phyloP scores from a whole-genome alignment of 2,888 invertebrate species.

The Scelioninae gen. 2 region DNA sequence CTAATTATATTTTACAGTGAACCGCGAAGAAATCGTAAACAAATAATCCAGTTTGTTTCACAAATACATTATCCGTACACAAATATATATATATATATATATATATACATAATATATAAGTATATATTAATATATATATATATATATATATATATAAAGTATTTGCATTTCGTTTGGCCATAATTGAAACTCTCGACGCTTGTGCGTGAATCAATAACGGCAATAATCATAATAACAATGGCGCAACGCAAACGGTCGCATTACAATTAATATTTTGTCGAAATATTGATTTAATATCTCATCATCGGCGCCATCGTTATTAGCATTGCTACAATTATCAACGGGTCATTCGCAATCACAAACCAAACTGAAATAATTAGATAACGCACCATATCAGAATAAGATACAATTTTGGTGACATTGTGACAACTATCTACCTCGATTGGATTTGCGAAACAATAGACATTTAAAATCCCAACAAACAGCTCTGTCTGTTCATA shows the following conservation, averaged over 20 bases:
- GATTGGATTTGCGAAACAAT: constrained; percentile 43
- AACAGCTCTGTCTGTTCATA: constrained; percentile 18
- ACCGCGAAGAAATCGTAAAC: constrained; percentile 15
- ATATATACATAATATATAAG: constrained; percentile 4
- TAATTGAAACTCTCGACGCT: constrained; percentile 1
- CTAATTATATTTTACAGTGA: constrained; percentile 54
- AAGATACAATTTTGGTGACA: constrained; percentile 52
- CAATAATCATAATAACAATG: constrained; percentile 14
- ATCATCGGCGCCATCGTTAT: constrained; percentile 2
- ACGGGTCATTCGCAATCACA: constrained; percentile 25
- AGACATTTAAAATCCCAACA: constrained; percentile 27
- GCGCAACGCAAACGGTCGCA: too few relatives aligned
- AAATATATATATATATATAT: constrained; percentile 29
- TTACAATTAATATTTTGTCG: too few relatives aligned
- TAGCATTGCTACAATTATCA: constrained; percentile 37
- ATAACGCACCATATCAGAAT: constrained; percentile 53
- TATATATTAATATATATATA: too few relatives aligned
- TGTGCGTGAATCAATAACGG: constrained; percentile 2
- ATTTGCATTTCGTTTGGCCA: constrained; percentile 25
- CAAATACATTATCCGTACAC: constrained; percentile 12
- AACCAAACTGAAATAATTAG: constrained; percentile 40
- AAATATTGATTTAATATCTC: not conserved
- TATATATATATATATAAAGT: too few relatives aligned
- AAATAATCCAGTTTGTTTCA: constrained; percentile 13
- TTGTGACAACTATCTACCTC: constrained; percentile 44